Percentiles rank a stretch among this genome's conserved stretches.
phyloP scores from a whole-genome alignment of 1,140 invertebrate species.

The Drosophila bipectinata region DNA sequence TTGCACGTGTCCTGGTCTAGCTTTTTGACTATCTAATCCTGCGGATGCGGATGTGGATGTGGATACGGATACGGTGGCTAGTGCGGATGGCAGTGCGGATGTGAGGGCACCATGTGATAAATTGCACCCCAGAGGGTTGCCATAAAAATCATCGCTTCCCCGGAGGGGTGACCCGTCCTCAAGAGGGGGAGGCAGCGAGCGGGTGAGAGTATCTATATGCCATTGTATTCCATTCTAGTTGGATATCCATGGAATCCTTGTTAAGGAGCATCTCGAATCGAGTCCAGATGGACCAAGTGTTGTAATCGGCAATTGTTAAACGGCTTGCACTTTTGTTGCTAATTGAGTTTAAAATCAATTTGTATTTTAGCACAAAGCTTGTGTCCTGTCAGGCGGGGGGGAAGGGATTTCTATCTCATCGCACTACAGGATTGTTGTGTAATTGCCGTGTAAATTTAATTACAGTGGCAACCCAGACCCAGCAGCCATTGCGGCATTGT shows the following conservation, averaged over 20 bases:
- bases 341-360: constrained; percentile 84
- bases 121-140: constrained; percentile 82
- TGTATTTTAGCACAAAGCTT: constrained; percentile 59
- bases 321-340: constrained; percentile 63
- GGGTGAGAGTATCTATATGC: neutral
- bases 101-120: constrained; percentile 73
- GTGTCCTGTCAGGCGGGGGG: neutral
- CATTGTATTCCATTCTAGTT: neutral
- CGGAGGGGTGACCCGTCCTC: constrained; percentile 3
- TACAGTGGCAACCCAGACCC: constrained; percentile 48
- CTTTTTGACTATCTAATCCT: constrained; percentile 83
- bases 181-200: neutral
- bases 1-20: constrained; percentile 67
- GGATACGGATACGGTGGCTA: neutral
- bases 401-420: neutral
- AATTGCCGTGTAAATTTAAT: constrained; percentile 84
- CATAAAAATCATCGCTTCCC: constrained; percentile 77
- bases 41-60: constrained; percentile 19
- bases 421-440: constrained; percentile 52
- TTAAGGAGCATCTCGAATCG: constrained; percentile 6
- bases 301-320: constrained; percentile 41
- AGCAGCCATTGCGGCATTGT: constrained; percentile 25
- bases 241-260: neutral
- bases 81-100: neutral
- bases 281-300: constrained; percentile 36